Percentiles rank a stretch among this genome's conserved stretches.
phyloP scores from a whole-genome alignment of 2,888 invertebrate species.

The Aspidiotus destructor region DNA sequence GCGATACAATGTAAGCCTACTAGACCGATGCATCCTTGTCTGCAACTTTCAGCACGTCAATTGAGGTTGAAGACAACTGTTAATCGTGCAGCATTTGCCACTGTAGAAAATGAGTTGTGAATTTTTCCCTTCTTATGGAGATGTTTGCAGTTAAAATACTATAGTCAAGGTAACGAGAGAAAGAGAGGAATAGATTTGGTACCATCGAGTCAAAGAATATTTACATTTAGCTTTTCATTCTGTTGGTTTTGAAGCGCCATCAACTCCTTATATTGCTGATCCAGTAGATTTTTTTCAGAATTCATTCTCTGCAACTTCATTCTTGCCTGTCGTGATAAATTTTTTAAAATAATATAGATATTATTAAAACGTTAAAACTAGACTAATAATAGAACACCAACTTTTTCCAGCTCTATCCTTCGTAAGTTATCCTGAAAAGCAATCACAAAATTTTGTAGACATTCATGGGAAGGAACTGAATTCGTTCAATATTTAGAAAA shows the following conservation, averaged over 20 bases:
- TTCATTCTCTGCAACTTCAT: conserved; percentile 48
- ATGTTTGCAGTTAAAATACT: too few species aligned
- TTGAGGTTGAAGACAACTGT: not conserved
- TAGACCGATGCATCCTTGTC: too few species aligned
- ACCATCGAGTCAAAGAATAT: too few species aligned
- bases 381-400: conserved; percentile 15
- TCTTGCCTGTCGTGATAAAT: conserved; percentile 45
- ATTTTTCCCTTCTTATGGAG: too few species aligned
- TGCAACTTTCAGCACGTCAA: too few species aligned
- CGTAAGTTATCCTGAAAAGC: conserved; percentile 25
- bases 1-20: too few species aligned
- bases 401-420: conserved; percentile 28
- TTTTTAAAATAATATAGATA: not conserved
- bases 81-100: not conserved
- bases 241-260: conserved; percentile 55
- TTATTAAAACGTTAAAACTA: not conserved
- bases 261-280: conserved; percentile 54
- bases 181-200: too few species aligned
- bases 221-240: conserved; percentile 53
- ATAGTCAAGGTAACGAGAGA: too few species aligned
- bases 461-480: conserved; percentile 1
- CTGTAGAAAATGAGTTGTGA: too few species aligned
- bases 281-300: conserved; percentile 55
- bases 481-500: not conserved
- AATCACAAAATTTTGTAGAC: not conserved